A percentile compares a stretch with the other conserved stretches of the same genome.
These are phyloP conservation scores for Odobenus rosmarus DNA, from an alignment of 2,113 vertebrate genomes.

Conservation along the genomic window DNA sequence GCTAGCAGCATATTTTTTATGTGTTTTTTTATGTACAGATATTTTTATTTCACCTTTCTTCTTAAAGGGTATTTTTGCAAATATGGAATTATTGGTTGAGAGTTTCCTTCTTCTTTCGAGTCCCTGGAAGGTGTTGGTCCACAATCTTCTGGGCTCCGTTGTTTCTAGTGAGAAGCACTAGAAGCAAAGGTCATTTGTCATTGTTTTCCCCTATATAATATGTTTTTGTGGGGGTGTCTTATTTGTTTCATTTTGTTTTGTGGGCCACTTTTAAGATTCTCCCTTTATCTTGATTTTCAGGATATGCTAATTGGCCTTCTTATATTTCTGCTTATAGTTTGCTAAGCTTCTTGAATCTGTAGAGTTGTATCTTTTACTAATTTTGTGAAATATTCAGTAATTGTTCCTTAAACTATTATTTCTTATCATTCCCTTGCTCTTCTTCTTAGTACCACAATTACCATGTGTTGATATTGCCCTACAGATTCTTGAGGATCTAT, in stretches of 20 bases:
- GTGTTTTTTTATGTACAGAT: background rate
- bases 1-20: background rate
- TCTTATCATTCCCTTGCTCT: background rate
- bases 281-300: background rate
- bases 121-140: background rate
- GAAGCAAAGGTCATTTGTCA: background rate
- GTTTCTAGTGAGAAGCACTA: slow-evolving; percentile 13
- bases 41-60: background rate
- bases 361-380: background rate
- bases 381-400: background rate
- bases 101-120: background rate
- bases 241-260: background rate
- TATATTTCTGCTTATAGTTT: background rate
- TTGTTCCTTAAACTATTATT: slow-evolving; percentile 8
- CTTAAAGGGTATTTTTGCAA: background rate
- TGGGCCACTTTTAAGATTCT: background rate
- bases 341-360: background rate
- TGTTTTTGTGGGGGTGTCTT: background rate
- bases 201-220: background rate
- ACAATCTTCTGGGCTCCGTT: background rate
- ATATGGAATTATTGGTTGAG: background rate
- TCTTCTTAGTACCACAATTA: background rate
- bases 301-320: background rate
- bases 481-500: background rate
- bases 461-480: background rate